Percentiles rank a stretch among this genome's conserved stretches.
These are phyloP conservation scores for Linyphia triangularis DNA, from an alignment of 2,888 invertebrate genomes.

Conservation along the genomic window DNA sequence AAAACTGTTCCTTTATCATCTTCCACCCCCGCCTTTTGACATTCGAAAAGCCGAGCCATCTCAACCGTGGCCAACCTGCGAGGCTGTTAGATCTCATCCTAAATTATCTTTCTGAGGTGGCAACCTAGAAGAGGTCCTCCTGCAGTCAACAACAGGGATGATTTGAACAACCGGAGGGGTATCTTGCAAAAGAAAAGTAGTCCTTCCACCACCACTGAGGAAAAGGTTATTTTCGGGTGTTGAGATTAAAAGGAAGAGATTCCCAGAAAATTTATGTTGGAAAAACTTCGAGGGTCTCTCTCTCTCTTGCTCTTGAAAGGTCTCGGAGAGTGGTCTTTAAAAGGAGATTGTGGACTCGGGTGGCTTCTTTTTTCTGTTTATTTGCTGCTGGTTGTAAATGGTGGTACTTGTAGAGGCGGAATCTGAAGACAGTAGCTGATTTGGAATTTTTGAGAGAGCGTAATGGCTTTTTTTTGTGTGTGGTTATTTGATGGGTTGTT, in stretches of 20 bases:
- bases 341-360: not conserved
- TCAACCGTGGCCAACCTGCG: constrained; percentile 1
- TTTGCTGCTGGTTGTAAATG: not conserved
- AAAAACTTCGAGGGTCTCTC: not conserved
- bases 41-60: not conserved
- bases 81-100: constrained; percentile 25
- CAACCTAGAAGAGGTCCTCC: constrained; percentile 16
- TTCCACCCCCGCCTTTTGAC: not conserved
- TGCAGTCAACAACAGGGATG: constrained; percentile 27
- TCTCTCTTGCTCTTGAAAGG: not conserved
- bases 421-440: not conserved
- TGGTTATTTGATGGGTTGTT: too few relatives aligned
- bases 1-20: not conserved
- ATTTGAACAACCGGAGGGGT: not conserved
- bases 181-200: not conserved
- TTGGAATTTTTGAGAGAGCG: not conserved
- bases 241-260: not conserved
- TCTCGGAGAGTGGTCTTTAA: not conserved
- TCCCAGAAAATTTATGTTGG: not conserved
- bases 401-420: not conserved
- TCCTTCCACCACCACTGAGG: not conserved
- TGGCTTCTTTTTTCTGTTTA: not conserved
- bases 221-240: not conserved
- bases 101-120: constrained; percentile 14
- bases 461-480: not conserved